These are phyloP conservation scores for Drosophila ohnishii DNA, from an alignment of 1,140 invertebrate species.

Conservation along the genomic window DNA sequence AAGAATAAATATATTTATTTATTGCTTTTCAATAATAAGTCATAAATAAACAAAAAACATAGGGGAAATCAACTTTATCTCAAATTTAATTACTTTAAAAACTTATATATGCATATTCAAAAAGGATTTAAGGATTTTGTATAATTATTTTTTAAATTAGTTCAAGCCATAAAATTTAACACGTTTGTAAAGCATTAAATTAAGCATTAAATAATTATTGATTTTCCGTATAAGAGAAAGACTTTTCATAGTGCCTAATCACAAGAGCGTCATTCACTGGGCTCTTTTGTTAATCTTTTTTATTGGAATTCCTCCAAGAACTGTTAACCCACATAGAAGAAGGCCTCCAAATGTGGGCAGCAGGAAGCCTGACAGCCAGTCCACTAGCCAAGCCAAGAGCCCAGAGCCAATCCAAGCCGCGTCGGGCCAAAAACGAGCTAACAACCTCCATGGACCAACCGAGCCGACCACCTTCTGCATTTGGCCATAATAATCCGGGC, in stretches of 20 bases:
- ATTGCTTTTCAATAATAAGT: neutral
- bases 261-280: neutral
- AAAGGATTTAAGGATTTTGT: no score
- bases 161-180: neutral
- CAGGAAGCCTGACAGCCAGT: conserved; percentile 49
- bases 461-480: conserved; percentile 49
- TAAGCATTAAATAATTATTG: neutral
- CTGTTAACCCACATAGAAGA: conserved; percentile 70
- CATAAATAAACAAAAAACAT: neutral
- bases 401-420: neutral
- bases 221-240: neutral
- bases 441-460: conserved; percentile 15
- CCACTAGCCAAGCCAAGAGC: conserved; percentile 1
- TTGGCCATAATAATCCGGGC: conserved; percentile 58
- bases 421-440: conserved; percentile 11
- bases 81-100: neutral
- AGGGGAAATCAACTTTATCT: neutral
- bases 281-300: conserved; percentile 19
- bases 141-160: neutral
- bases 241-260: neutral
- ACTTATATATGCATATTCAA: neutral
- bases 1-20: neutral
- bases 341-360: conserved; percentile 48
- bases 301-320: conserved; percentile 60
- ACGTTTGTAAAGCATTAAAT: neutral